These are phyloP conservation scores for Heliopora coerulea DNA, from an alignment of 92 coral and sea anemone genomes.

Conservation along the genomic window DNA sequence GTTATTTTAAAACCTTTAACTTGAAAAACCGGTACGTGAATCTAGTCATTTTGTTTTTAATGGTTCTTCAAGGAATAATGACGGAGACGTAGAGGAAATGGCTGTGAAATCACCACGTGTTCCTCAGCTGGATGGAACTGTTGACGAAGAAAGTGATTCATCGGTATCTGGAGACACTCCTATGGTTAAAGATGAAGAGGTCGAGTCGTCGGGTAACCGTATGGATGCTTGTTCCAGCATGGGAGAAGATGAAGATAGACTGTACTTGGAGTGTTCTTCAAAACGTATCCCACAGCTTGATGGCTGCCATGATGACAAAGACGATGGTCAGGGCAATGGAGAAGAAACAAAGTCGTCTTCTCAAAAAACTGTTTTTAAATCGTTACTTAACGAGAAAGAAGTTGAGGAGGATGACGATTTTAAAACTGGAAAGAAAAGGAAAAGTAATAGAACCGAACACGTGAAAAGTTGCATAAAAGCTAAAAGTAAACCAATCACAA, in stretches of 20 bases:
- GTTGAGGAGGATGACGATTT: neutral
- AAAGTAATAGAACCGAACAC: neutral
- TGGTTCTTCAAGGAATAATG: constrained; percentile 4
- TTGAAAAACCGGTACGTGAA: too few relatives aligned
- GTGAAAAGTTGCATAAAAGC: neutral
- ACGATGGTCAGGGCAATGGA: neutral
- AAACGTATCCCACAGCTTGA: constrained; percentile 9
- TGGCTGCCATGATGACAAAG: constrained; percentile 11
- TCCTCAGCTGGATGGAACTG: constrained; percentile 88
- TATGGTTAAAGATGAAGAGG: neutral
- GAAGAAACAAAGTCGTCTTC: neutral
- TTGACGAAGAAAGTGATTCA: constrained; percentile 53
- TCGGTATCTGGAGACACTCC: neutral
- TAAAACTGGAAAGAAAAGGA: constrained; percentile 28
- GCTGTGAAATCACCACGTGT: constrained; percentile 60
- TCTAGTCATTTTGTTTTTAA: too few relatives aligned
- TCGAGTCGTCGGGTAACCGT: neutral
- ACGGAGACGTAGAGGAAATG: constrained; percentile 67
- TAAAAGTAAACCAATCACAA: constrained; percentile 2
- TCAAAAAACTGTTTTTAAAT: neutral
- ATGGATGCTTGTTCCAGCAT: neutral
- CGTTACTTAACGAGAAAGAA: constrained; percentile 1
- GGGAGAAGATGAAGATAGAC: neutral
- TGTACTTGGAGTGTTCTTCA: neutral
- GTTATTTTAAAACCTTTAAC: too few relatives aligned